phyloP scores from a whole-genome alignment of 2,113 vertebrate species.

The Macquaria ambigua region DNA sequence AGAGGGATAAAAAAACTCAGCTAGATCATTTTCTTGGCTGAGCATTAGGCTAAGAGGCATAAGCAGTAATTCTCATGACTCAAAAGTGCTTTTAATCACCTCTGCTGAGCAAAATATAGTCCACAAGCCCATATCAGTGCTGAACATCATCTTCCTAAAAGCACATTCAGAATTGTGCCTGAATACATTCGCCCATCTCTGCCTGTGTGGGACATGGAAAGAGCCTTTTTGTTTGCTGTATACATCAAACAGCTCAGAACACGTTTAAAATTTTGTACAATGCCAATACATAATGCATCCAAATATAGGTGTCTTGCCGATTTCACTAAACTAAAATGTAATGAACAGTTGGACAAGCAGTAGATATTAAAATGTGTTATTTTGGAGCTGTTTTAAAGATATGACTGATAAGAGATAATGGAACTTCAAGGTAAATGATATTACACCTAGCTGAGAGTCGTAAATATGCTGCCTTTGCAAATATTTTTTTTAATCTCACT shows the following conservation, averaged over 20 bases:
- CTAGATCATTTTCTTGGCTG: slow-evolving; percentile 60
- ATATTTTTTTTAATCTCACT: slow-evolving; percentile 23
- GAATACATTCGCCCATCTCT: slow-evolving; percentile 51
- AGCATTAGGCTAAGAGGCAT: slow-evolving; percentile 62
- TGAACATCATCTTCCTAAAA: slow-evolving; percentile 63
- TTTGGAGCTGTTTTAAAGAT: slow-evolving; percentile 5
- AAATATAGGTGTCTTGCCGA: neutral
- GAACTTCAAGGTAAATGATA: slow-evolving; percentile 5
- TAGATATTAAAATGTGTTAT: slow-evolving; percentile 1
- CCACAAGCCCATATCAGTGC: slow-evolving; percentile 40
- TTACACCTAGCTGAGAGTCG: slow-evolving; percentile 7
- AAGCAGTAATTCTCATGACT: slow-evolving; percentile 62
- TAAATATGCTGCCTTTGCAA: slow-evolving; percentile 23
- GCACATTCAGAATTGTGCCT: slow-evolving; percentile 43
- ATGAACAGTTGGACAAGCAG: neutral
- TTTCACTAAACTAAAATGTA: slow-evolving; percentile 13
- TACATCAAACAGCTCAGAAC: slow-evolving; percentile 32
- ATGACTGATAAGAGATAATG: slow-evolving; percentile 1
- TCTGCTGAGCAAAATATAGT: slow-evolving; percentile 60
- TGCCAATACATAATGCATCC: slow-evolving; percentile 5
- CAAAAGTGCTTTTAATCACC: slow-evolving; percentile 75
- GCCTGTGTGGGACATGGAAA: slow-evolving; percentile 14
- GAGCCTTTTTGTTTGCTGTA: slow-evolving; percentile 43
- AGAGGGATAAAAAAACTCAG: slow-evolving; percentile 30
- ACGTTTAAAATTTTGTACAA: slow-evolving; percentile 12